Base-by-base conservation (phyloP, 2,113 vertebrate species). In the Gopherus evgoodei region DNA sequence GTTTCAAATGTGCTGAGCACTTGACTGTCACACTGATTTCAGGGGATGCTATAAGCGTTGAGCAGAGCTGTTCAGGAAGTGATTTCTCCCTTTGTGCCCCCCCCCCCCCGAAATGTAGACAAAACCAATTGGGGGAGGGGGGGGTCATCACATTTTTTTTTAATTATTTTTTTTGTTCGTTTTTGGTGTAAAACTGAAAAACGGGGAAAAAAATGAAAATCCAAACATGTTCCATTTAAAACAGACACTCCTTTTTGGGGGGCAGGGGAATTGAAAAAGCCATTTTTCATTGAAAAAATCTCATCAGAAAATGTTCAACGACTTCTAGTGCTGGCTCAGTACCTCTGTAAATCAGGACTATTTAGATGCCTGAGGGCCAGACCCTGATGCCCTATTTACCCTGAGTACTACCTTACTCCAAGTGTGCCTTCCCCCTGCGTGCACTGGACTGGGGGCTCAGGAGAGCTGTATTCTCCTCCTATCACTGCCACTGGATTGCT, bases 1-100 rank as follows among this genome's bases (percentile, higher is more conserved):
- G 0, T 1, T 76, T 17, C 3, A 2, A 5, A 31, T 65, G 59
- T 35, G 12, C 59, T 35, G 59, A 35, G 59, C 0, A 1, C 8
- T 90, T 89, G 69, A 3, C 0, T 69, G 83, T 59, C 8, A 3
- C 4, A 44, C 22, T 80, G 31, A 2, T 69, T 95, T 88, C 59
- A 86, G 2, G 4, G 16, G 16, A 91, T 83, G 0, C 1, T 44
- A 10, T 4, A 62, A 86, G 0, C 1, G 35, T 11, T 4, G 62
- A 80, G 56, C 87, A 91, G 10, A 85, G 12, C 12, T 87, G 24
- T 25, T 44, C 1, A 5, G 11, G 72, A 75, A 38, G 10, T 8
- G 2, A 47, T 44, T 91, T 82, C 19, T 76, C 17, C 5, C 2
- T 90, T 21, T 8, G 25, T 9, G 3, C 56, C 25, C 56, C 8